These are phyloP conservation scores for Ametastegia equiseti DNA, from an alignment of 2,888 invertebrate genomes.

Conservation along the genomic window DNA sequence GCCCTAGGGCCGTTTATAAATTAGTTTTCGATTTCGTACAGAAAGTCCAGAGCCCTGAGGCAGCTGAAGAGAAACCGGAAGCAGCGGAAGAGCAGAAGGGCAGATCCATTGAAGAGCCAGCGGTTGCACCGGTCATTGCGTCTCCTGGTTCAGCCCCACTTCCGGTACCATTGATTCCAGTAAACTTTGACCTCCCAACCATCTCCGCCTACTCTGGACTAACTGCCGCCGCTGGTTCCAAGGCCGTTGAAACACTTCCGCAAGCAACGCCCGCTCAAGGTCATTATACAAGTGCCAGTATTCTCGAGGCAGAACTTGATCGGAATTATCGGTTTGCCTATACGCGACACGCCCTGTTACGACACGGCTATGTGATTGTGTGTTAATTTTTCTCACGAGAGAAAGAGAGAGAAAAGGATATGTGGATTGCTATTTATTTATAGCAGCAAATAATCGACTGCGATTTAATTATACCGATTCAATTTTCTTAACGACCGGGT, in stretches of 20 bases:
- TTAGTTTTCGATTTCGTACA: too few relatives aligned
- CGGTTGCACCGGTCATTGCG: background rate
- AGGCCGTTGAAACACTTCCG: constrained; percentile 60
- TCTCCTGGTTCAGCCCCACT: constrained; percentile 3
- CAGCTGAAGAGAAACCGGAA: background rate
- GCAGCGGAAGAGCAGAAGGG: background rate
- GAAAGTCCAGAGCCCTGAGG: background rate
- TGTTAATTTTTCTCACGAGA: constrained; percentile 26
- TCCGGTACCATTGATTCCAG: constrained; percentile 21
- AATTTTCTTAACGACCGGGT: too few relatives aligned
- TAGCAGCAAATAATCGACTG: background rate
- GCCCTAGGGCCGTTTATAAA: background rate
- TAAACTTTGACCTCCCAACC: constrained; percentile 34
- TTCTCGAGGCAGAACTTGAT: constrained; percentile 16
- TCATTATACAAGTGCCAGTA: constrained; percentile 30
- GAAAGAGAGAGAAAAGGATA: background rate
- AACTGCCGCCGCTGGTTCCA: constrained; percentile 39
- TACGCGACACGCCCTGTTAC: constrained; percentile 21
- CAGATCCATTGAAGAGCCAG: background rate
- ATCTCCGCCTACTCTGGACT: constrained; percentile 35
- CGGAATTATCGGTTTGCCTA: background rate
- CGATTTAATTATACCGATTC: background rate
- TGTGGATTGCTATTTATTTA: background rate
- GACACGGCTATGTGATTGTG: constrained; percentile 23
- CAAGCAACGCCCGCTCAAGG: constrained; percentile 57